Evolutionary conservation across 1,140 invertebrate genomes (phyloP).

Genomic region (Venustaconcha ellipsiformis): DNA sequence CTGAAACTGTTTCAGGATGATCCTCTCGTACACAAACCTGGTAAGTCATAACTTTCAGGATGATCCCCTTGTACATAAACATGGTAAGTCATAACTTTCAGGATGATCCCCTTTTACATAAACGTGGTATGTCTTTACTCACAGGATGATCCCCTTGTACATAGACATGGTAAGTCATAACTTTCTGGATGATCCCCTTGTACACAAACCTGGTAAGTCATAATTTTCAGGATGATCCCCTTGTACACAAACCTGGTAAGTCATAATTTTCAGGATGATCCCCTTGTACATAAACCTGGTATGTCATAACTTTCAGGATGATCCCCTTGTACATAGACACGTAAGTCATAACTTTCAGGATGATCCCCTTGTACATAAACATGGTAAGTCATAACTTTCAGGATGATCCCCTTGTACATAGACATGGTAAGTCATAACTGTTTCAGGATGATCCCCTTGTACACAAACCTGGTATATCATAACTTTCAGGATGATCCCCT

Average conservation of each 20-base stretch:
- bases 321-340: background rate
- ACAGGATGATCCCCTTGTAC: constrained; percentile 73
- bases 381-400: constrained; percentile 68
- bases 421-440: constrained; percentile 50
- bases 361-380: constrained; percentile 74
- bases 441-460: constrained; percentile 76
- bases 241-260: background rate
- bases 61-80: background rate
- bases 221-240: background rate
- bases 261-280: constrained; percentile 74
- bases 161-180: constrained; percentile 72
- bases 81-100: constrained; percentile 38
- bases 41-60: constrained; percentile 55
- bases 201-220: background rate
- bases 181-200: constrained; percentile 64
- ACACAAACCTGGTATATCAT: constrained; percentile 72
- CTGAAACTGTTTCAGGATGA: constrained; percentile 76
- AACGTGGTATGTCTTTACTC: background rate
- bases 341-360: constrained; percentile 70
- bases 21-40: constrained; percentile 74
- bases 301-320: constrained; percentile 8
- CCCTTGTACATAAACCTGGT: constrained; percentile 74
- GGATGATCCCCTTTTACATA: background rate
- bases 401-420: background rate
- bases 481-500: background rate